phyloP scores from a whole-genome alignment of 2,797 vertebrate genomes.

The Columba guinea region DNA sequence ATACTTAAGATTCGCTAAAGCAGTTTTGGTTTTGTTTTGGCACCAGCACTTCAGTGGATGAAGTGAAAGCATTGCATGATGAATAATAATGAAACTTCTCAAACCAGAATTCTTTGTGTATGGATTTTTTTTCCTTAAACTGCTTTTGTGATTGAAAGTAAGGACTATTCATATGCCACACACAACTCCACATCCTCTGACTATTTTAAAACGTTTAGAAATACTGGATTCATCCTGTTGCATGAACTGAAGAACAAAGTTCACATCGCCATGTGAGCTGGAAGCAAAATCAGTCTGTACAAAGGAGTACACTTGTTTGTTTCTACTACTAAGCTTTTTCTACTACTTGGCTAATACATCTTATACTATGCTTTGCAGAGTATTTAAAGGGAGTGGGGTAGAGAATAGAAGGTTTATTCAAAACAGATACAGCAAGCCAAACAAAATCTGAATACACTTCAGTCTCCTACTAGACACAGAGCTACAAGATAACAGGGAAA shows the following conservation, averaged over 20 bases:
- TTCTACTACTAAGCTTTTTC: constrained; percentile 30
- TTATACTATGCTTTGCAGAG: neutral
- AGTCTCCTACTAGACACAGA: neutral
- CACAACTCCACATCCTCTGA: constrained; percentile 39
- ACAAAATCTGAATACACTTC: constrained; percentile 27
- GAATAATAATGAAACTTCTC: constrained; percentile 67
- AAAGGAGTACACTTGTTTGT: constrained; percentile 9
- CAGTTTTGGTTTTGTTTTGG: constrained; percentile 48
- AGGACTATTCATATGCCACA: constrained; percentile 60
- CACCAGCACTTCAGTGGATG: constrained; percentile 22
- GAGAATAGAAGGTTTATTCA: constrained; percentile 25
- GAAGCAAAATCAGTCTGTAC: constrained; percentile 22
- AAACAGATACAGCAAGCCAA: constrained; percentile 5
- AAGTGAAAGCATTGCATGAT: constrained; percentile 28
- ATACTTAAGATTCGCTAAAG: neutral
- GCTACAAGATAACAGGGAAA: neutral
- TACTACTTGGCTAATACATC: neutral
- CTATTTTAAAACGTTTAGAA: constrained; percentile 52
- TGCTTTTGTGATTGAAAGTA: constrained; percentile 59
- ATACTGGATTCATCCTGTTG: constrained; percentile 37
- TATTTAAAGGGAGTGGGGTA: neutral
- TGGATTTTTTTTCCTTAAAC: constrained; percentile 38
- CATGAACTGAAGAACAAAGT: constrained; percentile 19
- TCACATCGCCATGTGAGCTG: neutral
- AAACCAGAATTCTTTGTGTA: constrained; percentile 61